Percentiles rank a stretch among this genome's conserved stretches.
Conservation (phyloP, 2,888 invertebrate species). For the Chironomus tentans region DNA sequence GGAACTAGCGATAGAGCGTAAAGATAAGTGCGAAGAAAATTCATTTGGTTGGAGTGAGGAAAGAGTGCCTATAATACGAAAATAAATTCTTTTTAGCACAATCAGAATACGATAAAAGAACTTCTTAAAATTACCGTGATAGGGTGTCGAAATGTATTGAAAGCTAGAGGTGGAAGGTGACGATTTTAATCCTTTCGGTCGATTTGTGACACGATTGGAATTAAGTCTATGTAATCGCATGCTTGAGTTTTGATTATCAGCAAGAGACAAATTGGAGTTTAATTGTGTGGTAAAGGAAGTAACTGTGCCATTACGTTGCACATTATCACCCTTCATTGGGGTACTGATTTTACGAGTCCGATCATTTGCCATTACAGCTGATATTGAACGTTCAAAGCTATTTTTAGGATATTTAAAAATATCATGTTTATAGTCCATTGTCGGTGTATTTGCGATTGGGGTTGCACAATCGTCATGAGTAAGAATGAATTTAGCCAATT, state of each 20-base stretch:
- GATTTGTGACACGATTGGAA: conserved; percentile 39
- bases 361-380: conserved; percentile 50
- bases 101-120: too few species aligned
- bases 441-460: conserved; percentile 35
- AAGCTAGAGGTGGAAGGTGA: conserved; percentile 75
- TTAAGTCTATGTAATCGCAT: conserved; percentile 26
- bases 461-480: conserved; percentile 33
- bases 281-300: conserved; percentile 46
- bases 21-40: conserved; percentile 67
- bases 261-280: conserved; percentile 56
- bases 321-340: conserved; percentile 44
- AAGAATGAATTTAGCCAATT: conserved; percentile 38
- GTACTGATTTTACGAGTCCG: conserved; percentile 52
- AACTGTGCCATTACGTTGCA: conserved; percentile 39
- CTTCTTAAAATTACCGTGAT: conserved; percentile 54
- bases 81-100: neutral
- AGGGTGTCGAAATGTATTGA: conserved; percentile 75
- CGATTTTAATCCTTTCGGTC: conserved; percentile 45
- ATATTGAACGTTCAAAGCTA: conserved; percentile 57
- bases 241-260: conserved; percentile 52
- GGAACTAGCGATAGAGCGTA: conserved; percentile 56
- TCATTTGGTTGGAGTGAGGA: conserved; percentile 67
- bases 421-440: conserved; percentile 31
- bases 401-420: conserved; percentile 35
- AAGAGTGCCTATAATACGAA: conserved; percentile 46